phyloP scores from a whole-genome alignment of 1,140 invertebrate genomes.

The Papilio xuthus region DNA sequence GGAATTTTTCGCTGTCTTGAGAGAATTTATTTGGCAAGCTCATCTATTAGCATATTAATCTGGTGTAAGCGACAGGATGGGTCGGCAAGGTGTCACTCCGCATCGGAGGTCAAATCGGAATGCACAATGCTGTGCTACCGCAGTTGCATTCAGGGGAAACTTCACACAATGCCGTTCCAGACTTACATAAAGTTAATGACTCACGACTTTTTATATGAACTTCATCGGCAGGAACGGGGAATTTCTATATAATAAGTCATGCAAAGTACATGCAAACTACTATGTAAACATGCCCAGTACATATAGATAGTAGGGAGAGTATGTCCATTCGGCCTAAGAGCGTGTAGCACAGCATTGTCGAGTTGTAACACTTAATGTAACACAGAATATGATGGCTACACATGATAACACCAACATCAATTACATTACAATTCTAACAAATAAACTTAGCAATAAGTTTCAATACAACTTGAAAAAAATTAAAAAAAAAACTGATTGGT shows the following conservation, averaged over 20 bases:
- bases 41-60: constrained; percentile 36
- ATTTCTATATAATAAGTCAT: constrained; percentile 30
- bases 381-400: constrained; percentile 10
- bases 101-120: constrained; percentile 68
- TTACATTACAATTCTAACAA: background rate
- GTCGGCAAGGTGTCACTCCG: constrained; percentile 19
- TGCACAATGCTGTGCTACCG: constrained; percentile 78
- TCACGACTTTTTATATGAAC: constrained; percentile 40
- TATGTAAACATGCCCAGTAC: constrained; percentile 17
- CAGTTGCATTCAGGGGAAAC: constrained; percentile 51
- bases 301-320: background rate
- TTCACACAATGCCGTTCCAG: constrained; percentile 63
- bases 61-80: constrained; percentile 33
- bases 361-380: constrained; percentile 2
- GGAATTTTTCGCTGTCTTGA: background rate
- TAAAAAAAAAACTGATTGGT: background rate
- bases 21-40: constrained; percentile 26
- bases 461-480: background rate
- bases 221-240: constrained; percentile 13
- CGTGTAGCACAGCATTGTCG: constrained; percentile 68
- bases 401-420: constrained; percentile 16
- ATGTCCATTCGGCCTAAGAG: constrained; percentile 20
- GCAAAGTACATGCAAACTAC: constrained; percentile 34
- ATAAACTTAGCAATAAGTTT: background rate
- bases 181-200: constrained; percentile 41